Base-by-base conservation (phyloP, 2,888 invertebrate species). In the Papilio protenor region DNA sequence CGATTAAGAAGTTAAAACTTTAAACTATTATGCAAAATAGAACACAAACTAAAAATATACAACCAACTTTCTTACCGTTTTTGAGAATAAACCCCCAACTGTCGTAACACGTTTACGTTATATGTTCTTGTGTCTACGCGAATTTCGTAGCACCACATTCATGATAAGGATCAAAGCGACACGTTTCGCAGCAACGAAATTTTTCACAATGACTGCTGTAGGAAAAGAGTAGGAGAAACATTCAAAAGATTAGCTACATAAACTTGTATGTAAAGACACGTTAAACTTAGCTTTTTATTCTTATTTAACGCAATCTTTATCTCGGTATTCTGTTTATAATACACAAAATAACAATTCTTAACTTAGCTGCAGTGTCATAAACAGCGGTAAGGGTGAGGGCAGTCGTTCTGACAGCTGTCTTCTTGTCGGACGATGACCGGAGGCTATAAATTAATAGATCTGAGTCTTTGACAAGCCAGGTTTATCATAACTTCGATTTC, bases 391-490 rank as follows among this genome's bases (percentile, higher is more conserved):
- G 82, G 79, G 80, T 79, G 80, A 81, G 83, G 84, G 81, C 80
- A 81, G 59, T 72, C 82, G 85, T 84, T 86, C 83, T 85, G 92
- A 90, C 92, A 90, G 92, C 92, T 91, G 91, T 92, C 92, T 91
- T 89, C 87, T 85, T 84, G 81, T 84, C 81, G 84, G 89, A 90
- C 90, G 90, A 91, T 91, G 90, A 89, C 90, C 89, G 87, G 86
- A 82, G 90, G 90, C 89, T 87, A 89, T 87, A 92, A 93, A 93
- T 92, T 92, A 93, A 93, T 92, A 92, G 91, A 91, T 89, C 86
- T 82, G 87, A 81, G 83, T 85, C 81, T 77, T 85, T 85, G 86
- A 86, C 86, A 82, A 82, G 83, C 82, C 83, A 82, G 82, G 18
- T 11, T 33, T 16, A 40, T 33, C 18, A 2, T 2, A 27, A 64